Conservation (phyloP, 2,113 vertebrate species). For the Polypterus senegalus region DNA sequence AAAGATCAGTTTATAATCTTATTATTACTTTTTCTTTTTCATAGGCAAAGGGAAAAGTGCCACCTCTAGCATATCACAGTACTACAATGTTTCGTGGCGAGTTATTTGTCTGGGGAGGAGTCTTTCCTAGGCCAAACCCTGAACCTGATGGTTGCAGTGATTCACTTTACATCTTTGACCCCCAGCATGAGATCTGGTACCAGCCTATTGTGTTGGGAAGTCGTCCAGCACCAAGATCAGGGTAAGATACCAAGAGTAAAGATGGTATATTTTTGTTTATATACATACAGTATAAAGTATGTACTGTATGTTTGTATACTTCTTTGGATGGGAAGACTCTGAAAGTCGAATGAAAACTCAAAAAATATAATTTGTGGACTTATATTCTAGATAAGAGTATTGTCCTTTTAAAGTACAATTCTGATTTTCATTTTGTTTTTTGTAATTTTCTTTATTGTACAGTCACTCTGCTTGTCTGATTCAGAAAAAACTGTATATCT, state of each 20-base stretch:
- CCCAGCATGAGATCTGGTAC: constrained; percentile 64
- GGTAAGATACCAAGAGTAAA: constrained; percentile 30
- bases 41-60: constrained; percentile 55
- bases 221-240: constrained; percentile 52
- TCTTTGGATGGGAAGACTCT: background rate
- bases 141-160: constrained; percentile 57
- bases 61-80: constrained; percentile 55
- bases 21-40: background rate
- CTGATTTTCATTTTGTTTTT: background rate
- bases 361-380: no score
- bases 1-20: no score
- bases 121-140: constrained; percentile 48
- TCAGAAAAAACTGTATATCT: constrained; percentile 45
- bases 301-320: no score
- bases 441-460: background rate
- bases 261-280: background rate
- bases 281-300: no score
- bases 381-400: no score
- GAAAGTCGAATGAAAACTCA: no score
- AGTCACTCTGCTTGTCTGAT: constrained; percentile 55
- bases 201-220: constrained; percentile 59
- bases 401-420: background rate
- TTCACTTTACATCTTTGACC: constrained; percentile 62
- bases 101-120: constrained; percentile 54
- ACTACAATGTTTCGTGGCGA: constrained; percentile 55